Base-by-base conservation (phyloP, 1,140 invertebrate species). In the Tetranychus cinnabarinus region DNA sequence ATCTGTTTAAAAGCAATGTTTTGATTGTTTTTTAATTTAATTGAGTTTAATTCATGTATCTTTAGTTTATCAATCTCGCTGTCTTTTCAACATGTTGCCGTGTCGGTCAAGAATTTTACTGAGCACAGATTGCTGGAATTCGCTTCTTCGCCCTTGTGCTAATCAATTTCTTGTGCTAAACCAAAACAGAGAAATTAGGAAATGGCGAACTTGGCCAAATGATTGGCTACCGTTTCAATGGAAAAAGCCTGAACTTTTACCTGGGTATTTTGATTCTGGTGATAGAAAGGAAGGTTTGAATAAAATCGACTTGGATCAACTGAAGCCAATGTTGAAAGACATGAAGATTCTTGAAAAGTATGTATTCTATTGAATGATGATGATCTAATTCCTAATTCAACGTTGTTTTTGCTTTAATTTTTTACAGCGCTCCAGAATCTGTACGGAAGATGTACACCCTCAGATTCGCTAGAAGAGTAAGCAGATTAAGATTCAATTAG, bases 141-240 rank as follows among this genome's bases (percentile, higher is more conserved):
- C 5, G 5, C 39, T 42, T 10, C 10, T 42, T 6, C 39, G 39
- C 10, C 39, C 39, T 42, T 42, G 39, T 42, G 39, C 39, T 10
- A 42, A 10, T 42, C 5, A 42, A 42, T 42, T 42, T 5, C 5
- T 42, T 5, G 10, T 6, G 5, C 10, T 42, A 5, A 42, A 42
- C 10, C 39, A 42, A 42, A 42, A 42, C 10, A 42, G 39, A 42
- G 5, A 42, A 5, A 42, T 42, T 5, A 42, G 39, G 10, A 10
- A 6, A 5, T 42, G 39, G 39, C 5, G 10, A 10, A 42, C 39
- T 42, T 64, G 63, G 63, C 63, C 63, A 12, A 64, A 64, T 47
- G 61, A 66, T 61, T 66, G 56, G 45, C 48, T 66, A 50, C 66
- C 66, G 5, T 66, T 66, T 60, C 13, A 60, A 45, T 66, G 64